These are phyloP conservation scores for Lithobates pipiens DNA, from an alignment of 2,797 vertebrate genomes.

Conservation along the genomic window DNA sequence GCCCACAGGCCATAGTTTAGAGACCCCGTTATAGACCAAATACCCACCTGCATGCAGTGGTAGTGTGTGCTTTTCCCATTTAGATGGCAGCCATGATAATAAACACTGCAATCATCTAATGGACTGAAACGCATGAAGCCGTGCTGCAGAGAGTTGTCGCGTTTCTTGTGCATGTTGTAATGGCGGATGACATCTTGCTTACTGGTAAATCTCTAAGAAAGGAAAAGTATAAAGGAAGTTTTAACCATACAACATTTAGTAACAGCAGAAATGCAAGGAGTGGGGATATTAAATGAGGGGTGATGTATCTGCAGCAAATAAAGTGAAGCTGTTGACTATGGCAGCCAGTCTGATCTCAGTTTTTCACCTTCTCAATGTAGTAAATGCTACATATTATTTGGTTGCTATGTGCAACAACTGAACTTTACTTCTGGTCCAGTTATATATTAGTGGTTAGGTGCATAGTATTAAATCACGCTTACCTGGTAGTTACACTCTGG, in stretches of 20 bases:
- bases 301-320: neutral
- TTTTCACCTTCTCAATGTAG: neutral
- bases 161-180: conserved; percentile 99
- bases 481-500: conserved; percentile 99
- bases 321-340: neutral
- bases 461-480: conserved; percentile 55
- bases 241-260: neutral
- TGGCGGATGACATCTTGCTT: conserved; percentile 99
- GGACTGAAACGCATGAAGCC: conserved; percentile 99
- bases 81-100: conserved; percentile 98
- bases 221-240: conserved; percentile 36
- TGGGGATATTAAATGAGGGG: neutral
- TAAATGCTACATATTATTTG: neutral
- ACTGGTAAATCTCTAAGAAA: conserved; percentile 95
- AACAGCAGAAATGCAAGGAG: too few relatives aligned
- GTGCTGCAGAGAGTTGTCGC: conserved; percentile 98
- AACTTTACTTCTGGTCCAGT: too few relatives aligned
- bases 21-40: neutral
- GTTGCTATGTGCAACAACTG: too few relatives aligned
- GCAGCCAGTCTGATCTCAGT: neutral
- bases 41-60: conserved; percentile 98
- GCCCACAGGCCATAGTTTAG: too few relatives aligned
- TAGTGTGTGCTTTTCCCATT: conserved; percentile 99
- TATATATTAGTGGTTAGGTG: too few relatives aligned
- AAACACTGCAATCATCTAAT: conserved; percentile 97